Evolutionary conservation across 2,113 vertebrate genomes (phyloP).

Genomic region (Sylvicapra grimmia): DNA sequence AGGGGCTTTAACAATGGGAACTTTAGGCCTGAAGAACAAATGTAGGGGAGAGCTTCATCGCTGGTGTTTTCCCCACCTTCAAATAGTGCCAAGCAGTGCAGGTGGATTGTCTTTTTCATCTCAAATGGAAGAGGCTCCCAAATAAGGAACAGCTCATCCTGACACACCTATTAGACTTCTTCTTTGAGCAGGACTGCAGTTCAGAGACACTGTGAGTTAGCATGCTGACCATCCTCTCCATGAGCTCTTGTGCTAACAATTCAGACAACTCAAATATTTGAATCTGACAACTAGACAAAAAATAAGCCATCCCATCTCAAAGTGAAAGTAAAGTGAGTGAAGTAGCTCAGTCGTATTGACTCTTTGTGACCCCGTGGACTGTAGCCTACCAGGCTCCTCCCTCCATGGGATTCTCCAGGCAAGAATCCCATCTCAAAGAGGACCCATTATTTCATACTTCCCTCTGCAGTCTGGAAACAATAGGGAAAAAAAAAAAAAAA

Average conservation of each 20-base stretch:
- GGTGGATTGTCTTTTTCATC: not conserved
- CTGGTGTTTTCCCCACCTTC: not conserved
- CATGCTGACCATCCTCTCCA: not conserved
- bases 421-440: not conserved
- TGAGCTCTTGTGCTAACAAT: not conserved
- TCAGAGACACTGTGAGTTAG: not conserved
- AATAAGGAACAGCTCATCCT: not conserved
- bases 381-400: too few relatives aligned
- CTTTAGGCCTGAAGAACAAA: not conserved
- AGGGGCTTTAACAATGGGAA: not conserved
- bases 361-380: too few relatives aligned
- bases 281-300: not conserved
- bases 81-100: not conserved
- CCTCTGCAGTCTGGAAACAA: not conserved
- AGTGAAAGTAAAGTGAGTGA: not conserved
- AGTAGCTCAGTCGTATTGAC: rapidly evolving
- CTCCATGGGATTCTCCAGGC: too few relatives aligned
- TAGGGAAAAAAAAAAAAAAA: not conserved
- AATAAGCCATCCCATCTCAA: not conserved
- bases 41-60: not conserved
- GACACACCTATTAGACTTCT: not conserved
- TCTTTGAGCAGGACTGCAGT: not conserved
- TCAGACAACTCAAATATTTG: not conserved
- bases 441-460: not conserved
- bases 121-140: not conserved